phyloP scores from a whole-genome alignment of 2,888 invertebrate species.

The Vannuccia rotundouncinata region DNA sequence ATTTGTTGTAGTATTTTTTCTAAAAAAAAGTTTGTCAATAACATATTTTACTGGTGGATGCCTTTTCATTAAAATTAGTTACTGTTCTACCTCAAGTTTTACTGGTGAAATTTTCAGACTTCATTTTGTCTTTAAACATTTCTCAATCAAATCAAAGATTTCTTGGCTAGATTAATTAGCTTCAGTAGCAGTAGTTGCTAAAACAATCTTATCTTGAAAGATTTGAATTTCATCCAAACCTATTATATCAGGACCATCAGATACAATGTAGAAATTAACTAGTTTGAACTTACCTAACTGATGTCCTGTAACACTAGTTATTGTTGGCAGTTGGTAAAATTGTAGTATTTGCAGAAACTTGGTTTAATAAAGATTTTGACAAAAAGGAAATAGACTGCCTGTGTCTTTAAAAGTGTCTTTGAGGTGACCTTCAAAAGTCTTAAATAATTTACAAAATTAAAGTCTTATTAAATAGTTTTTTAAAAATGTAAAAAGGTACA shows the following conservation, averaged over 20 bases:
- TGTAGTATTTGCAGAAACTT: no score
- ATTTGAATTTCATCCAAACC: not conserved
- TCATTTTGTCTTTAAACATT: not conserved
- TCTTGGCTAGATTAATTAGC: not conserved
- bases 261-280: not conserved
- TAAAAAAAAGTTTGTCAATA: not conserved
- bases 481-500: no score
- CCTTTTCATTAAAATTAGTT: not conserved
- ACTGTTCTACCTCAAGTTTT: not conserved
- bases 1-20: not conserved
- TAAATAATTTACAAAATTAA: no score
- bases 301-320: no score
- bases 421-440: no score
- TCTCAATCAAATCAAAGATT: not conserved
- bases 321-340: no score
- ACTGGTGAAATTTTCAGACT: not conserved
- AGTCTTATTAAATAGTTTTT: no score
- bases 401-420: no score
- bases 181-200: not conserved
- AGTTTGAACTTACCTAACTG: not conserved
- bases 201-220: not conserved
- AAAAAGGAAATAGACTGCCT: no score
- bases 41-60: not conserved
- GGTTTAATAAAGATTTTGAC: no score
- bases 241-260: not conserved